These are phyloP conservation scores for Ceyx melanurus DNA, from an alignment of 2,113 vertebrate genomes.

Conservation along the genomic window DNA sequence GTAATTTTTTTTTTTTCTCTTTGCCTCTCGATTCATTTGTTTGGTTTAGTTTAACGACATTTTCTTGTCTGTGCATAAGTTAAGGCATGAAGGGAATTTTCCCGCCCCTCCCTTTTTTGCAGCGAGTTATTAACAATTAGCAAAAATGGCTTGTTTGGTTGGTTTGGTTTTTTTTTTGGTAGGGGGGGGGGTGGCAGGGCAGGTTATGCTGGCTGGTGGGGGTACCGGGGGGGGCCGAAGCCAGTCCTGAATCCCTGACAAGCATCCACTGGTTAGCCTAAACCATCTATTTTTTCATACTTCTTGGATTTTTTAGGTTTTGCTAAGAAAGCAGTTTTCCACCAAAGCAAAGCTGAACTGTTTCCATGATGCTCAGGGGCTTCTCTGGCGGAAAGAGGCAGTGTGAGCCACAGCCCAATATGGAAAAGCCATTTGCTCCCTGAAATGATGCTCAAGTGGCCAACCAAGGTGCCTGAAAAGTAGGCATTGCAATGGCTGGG, in stretches of 20 bases:
- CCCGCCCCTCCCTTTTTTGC: not conserved
- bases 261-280: not conserved
- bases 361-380: not conserved
- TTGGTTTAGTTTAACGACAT: not conserved
- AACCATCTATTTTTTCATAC: not conserved
- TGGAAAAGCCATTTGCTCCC: not conserved
- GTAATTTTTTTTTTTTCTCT: not conserved
- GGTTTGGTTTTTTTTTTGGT: not conserved
- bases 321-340: not conserved
- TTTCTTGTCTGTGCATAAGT: conserved; percentile 8
- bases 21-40: conserved; percentile 20
- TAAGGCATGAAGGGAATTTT: not conserved
- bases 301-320: not conserved
- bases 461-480: not conserved
- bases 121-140: not conserved
- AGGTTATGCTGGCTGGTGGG: not conserved
- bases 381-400: not conserved
- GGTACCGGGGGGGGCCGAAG: not conserved
- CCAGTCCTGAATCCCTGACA: not conserved
- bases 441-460: accelerated
- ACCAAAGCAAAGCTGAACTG: not conserved
- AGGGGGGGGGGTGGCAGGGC: not conserved
- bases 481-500: too few species aligned
- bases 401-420: not conserved
- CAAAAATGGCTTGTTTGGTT: not conserved